Conservation (phyloP, 2,113 vertebrate species). For the Proterorhinus semilunaris region DNA sequence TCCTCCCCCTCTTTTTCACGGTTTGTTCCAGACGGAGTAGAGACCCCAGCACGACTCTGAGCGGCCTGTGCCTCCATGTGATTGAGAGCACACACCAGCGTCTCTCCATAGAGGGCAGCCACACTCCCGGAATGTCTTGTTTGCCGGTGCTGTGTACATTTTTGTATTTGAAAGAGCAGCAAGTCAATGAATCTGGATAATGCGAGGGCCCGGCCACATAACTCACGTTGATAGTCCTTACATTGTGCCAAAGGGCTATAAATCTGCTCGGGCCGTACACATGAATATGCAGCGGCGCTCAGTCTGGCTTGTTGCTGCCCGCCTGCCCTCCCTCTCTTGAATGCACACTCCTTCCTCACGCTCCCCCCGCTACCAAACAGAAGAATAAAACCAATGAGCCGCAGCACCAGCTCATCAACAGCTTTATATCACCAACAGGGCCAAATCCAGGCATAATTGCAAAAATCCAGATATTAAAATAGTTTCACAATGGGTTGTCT, state of each 20-base stretch:
- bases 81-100: conserved; percentile 70
- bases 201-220: conserved; percentile 82
- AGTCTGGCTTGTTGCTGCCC: conserved; percentile 67
- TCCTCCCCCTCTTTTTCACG: neutral
- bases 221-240: conserved; percentile 85
- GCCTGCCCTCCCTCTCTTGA: conserved; percentile 45
- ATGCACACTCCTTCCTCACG: conserved; percentile 58
- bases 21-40: neutral
- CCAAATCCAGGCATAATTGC: conserved; percentile 36
- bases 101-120: conserved; percentile 90
- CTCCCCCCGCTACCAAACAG: conserved; percentile 56
- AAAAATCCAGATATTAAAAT: conserved; percentile 28
- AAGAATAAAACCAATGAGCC: conserved; percentile 75
- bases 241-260: conserved; percentile 81
- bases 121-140: conserved; percentile 81
- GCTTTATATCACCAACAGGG: conserved; percentile 52
- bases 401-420: conserved; percentile 57
- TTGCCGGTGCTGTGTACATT: conserved; percentile 68
- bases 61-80: conserved; percentile 53
- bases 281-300: conserved; percentile 80
- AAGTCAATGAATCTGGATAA: conserved; percentile 88
- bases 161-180: conserved; percentile 76
- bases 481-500: neutral
- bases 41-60: conserved; percentile 5
- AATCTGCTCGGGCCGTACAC: conserved; percentile 80